Conservation (phyloP, 2,797 vertebrate genomes). For the Scleropages formosus region DNA sequence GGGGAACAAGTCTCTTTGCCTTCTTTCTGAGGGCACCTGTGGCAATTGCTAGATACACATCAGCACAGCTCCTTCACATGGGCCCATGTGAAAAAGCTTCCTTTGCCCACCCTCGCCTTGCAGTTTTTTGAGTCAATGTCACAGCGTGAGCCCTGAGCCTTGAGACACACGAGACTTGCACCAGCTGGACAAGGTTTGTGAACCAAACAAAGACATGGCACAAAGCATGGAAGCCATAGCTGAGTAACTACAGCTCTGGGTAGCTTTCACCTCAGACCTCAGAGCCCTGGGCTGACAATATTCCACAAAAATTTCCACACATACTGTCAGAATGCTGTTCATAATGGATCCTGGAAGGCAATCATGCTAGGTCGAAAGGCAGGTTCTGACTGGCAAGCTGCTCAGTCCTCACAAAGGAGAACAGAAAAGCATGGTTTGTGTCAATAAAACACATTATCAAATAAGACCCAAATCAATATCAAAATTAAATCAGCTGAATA, state of each 20-base stretch:
- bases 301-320: no score
- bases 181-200: no score
- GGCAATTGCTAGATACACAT: constrained; percentile 59
- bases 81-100: background rate
- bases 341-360: no score
- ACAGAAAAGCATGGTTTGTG: constrained; percentile 1
- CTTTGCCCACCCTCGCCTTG: background rate
- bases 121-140: no score
- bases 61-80: constrained; percentile 60
- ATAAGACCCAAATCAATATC: constrained; percentile 32
- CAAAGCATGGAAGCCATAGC: no score
- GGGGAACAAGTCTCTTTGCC: background rate
- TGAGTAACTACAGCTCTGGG: no score
- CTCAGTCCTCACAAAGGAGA: background rate
- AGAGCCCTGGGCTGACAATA: background rate
- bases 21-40: background rate
- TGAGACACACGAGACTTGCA: no score
- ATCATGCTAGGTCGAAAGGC: no score
- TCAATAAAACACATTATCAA: constrained; percentile 32
- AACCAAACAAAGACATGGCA: no score
- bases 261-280: background rate
- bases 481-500: constrained; percentile 34
- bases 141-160: no score
- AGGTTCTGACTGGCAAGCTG: no score
- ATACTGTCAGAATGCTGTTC: no score